Base-by-base conservation (phyloP, 1,140 invertebrate genomes). In the Physella acuta region DNA sequence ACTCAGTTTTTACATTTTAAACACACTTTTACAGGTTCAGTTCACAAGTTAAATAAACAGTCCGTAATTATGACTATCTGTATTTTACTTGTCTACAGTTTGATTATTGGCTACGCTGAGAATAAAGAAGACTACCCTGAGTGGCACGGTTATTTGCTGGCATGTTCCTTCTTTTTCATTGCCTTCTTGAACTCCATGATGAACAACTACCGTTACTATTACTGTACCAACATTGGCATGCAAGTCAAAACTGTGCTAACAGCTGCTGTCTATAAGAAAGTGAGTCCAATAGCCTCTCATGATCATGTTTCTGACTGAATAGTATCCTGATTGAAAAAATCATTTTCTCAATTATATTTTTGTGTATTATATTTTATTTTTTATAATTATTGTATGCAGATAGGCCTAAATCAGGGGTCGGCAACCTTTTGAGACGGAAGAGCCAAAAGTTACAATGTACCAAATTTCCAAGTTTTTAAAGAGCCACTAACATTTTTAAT, bases 221-320 rank as follows among this genome's bases (percentile, higher is more conserved):
- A 51, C 26, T 2, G 17, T 11, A 14, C 1, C 20, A 68, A 68
- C 30, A 68, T 68, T 60, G 66, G 66, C 2, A 68, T 34, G 8
- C 0, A 60, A 60, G 56, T 68, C 55, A 68, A 68, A 36, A 68
- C 66, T 14, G 56, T 59, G n/a, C n/a, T 68, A 20, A 60, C 66
- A 59, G 66, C 66, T 44, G 66, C 66, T 39, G 66, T 68, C 2
- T 68, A 68, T 39, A 68, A 68, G 56, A 68, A 68, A 56, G 66
- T 68, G 26, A 24, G 31, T 24, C 14, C 33, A 17, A 28, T 36
- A 67, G 64, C 16, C 4, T 37, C 58, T n/a, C 55, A 56, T 37
- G 30, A 56, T n/a, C 58, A 67, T 44, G 37, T 31, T 28, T 33
- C 55, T 14, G 4, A 67, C 3, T n/a, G 49, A 55, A 11, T 20